phyloP scores from a whole-genome alignment of 2,888 invertebrate species.

The Scaptomyza reducta region DNA sequence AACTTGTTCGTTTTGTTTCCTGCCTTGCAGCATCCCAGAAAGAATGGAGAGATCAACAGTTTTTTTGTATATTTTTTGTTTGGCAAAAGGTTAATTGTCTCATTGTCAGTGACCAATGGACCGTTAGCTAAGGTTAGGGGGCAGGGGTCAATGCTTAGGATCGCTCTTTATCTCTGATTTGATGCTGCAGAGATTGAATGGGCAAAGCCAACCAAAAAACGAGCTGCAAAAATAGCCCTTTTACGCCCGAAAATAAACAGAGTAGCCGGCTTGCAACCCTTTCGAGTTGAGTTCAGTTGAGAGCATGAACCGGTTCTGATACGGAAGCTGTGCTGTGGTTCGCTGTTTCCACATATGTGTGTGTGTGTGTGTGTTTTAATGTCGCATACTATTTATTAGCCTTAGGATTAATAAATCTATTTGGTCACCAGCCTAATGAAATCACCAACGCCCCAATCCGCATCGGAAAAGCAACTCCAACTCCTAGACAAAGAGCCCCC shows the following conservation, averaged over 20 bases:
- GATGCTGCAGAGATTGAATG: slow-evolving; percentile 48
- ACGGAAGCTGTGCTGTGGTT: slow-evolving; percentile 51
- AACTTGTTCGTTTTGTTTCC: slow-evolving; percentile 45
- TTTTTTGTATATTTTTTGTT: too few relatives aligned
- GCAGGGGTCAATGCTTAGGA: slow-evolving; percentile 18
- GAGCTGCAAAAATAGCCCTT: slow-evolving; percentile 54
- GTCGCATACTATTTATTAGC: slow-evolving; percentile 83
- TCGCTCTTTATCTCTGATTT: slow-evolving; percentile 18
- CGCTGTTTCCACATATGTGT: slow-evolving; percentile 16
- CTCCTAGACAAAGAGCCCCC: slow-evolving; percentile 16
- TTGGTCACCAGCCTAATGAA: slow-evolving; percentile 83
- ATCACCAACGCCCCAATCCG: slow-evolving; percentile 59
- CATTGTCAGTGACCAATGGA: slow-evolving; percentile 49
- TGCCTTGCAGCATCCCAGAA: slow-evolving; percentile 54
- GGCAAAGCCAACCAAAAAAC: slow-evolving; percentile 27
- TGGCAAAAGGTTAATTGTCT: slow-evolving; percentile 59
- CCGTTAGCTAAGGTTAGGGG: background rate
- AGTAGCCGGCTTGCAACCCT: slow-evolving; percentile 44
- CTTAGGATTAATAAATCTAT: slow-evolving; percentile 84
- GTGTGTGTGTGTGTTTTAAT: slow-evolving; percentile 47
- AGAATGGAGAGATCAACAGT: slow-evolving; percentile 40
- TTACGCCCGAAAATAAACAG: slow-evolving; percentile 54
- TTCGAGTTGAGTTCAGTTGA: background rate
- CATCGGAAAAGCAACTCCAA: slow-evolving; percentile 12
- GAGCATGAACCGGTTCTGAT: slow-evolving; percentile 43